Base-by-base conservation (phyloP, 2,113 vertebrate species). In the Silurus asotus region DNA sequence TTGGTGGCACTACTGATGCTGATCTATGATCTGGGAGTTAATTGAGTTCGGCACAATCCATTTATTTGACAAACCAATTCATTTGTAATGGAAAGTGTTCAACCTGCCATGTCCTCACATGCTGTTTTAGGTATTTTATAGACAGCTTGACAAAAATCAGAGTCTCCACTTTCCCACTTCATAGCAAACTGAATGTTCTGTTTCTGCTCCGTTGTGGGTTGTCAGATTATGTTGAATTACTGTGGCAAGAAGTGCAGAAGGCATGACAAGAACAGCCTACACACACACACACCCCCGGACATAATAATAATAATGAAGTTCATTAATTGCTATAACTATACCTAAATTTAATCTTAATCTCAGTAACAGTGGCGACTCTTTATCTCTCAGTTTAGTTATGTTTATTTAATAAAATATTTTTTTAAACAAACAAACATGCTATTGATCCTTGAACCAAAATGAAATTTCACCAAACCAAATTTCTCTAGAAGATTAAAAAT, bases 1-100 rank as follows among this genome's bases (percentile, higher is more conserved):
- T 89, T n/a, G 75, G 88, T 92, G 92, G 88, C 37, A 83, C 89
- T 92, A 90, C 90, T 79, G 89, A 81, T 86, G 87, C 90, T 28
- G 85, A 89, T 88, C 84, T 91, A 91, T 92, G 81, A 89, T 87
- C 75, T 19, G 56, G 75, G 78, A 59, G 61, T 79, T 79, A 83
- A 79, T 81, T 81, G 81, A 59, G 74, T 51, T 83, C 19, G 25
- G 86, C 8, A 56, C 53, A 72, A 87, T 69, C 80, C 55, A 70
- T 55, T 56, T 59, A 8, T 25, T 25, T 61, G 77, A 80, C 59
- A 15, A 78, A 20, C 17, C 72, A 53, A 20, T 56, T 85, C 79
- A 15, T 59, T 28, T 80, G 45, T 28, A 64, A 79, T n/a, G 75
- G 76, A 70, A 67, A 87, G 78, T 67, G 53, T 58, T 79, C 59